These are phyloP conservation scores for Zophobas morio DNA, from an alignment of 1,140 invertebrate species.

Conservation along the genomic window DNA sequence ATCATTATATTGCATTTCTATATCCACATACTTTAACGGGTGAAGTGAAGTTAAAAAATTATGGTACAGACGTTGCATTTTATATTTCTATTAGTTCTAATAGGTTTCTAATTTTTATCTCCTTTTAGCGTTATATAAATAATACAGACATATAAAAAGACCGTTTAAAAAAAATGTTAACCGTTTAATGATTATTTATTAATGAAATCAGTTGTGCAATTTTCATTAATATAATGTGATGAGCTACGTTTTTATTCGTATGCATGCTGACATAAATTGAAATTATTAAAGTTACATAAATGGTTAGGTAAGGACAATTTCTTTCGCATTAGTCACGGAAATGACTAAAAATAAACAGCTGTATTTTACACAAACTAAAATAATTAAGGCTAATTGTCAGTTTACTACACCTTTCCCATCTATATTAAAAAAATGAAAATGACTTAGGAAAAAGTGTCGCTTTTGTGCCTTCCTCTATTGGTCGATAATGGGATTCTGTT, in stretches of 20 bases:
- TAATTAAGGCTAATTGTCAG: conserved; percentile 12
- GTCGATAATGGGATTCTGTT: not conserved
- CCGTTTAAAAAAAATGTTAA: conserved; percentile 1
- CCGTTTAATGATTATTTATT: not conserved
- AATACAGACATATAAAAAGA: not conserved
- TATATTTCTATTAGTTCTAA: no score
- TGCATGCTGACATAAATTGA: conserved; percentile 18
- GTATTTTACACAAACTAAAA: not conserved
- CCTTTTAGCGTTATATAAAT: no score
- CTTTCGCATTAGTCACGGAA: conserved; percentile 31
- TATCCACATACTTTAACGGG: no score
- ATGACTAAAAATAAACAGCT: conserved; percentile 21
- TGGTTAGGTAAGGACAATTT: conserved; percentile 41
- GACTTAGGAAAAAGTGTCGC: no score
- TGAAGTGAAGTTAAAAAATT: no score
- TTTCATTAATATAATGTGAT: conserved; percentile 14
- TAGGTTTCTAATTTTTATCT: no score
- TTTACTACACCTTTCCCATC: not conserved
- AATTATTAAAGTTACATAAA: conserved; percentile 29
- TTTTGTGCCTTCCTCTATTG: not conserved
- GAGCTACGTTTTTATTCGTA: conserved; percentile 3
- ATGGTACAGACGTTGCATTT: no score
- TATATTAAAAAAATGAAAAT: no score
- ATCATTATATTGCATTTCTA: not conserved
- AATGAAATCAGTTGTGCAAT: conserved; percentile 24